A percentile compares a stretch with the other conserved stretches of the same genome.
Conservation (phyloP, 2,113 vertebrate species). For the Micromys minutus region DNA sequence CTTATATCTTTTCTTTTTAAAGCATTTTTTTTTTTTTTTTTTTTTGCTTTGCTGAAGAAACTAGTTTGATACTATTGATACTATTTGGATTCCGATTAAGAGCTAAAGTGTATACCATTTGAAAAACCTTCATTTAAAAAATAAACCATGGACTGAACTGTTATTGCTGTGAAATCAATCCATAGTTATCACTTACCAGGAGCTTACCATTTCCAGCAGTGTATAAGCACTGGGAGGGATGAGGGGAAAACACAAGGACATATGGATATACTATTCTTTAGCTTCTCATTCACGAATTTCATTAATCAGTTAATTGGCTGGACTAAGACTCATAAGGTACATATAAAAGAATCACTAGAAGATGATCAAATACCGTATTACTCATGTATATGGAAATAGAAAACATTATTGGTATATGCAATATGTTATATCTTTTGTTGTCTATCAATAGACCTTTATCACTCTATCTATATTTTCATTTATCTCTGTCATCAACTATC, state of each 20-base stretch:
- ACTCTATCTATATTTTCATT: not conserved
- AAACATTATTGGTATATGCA: not conserved
- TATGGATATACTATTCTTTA: not conserved
- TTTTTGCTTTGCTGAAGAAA: not conserved
- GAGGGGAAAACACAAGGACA: not conserved
- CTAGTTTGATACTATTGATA: not conserved
- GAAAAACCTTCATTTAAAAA: constrained; percentile 4
- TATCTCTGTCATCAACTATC: not conserved
- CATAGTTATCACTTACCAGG: not conserved
- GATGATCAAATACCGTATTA: not conserved
- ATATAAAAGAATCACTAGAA: not conserved
- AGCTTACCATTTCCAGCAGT: not conserved
- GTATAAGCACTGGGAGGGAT: not conserved
- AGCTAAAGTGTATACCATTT: not conserved
- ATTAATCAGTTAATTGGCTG: not conserved
- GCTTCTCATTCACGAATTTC: not conserved
- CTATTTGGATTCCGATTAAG: constrained; percentile 23
- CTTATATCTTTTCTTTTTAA: too few species aligned
- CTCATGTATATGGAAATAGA: not conserved
- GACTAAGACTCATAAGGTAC: not conserved
- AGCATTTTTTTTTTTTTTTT: not conserved
- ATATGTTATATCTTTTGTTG: not conserved
- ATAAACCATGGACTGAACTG: not conserved
- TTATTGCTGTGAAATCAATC: not conserved
- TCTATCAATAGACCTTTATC: not conserved